Conservation (phyloP, 2,888 invertebrate species). For the Ceramica pisi region DNA sequence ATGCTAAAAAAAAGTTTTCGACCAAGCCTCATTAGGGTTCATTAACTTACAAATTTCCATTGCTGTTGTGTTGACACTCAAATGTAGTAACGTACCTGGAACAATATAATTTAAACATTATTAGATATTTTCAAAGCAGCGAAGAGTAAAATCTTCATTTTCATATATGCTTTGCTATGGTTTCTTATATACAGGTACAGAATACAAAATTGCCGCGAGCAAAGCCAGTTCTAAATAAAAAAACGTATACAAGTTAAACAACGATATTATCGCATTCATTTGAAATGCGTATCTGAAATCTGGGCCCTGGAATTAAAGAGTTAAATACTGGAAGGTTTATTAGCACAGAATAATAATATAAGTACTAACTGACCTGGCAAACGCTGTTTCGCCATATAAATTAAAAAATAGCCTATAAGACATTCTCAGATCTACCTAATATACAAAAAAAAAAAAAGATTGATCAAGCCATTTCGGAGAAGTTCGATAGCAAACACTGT, state of each 20-base stretch:
- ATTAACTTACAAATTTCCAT: conserved; percentile 31
- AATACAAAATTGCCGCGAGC: too few relatives aligned
- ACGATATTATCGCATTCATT: not conserved
- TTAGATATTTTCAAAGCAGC: not conserved
- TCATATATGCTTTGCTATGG: too few relatives aligned
- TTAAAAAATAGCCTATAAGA: too few relatives aligned
- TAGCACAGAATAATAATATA: not conserved
- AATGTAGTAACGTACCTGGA: conserved; percentile 43
- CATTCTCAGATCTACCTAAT: too few relatives aligned
- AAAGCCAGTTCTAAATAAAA: too few relatives aligned
- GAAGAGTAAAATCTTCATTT: not conserved
- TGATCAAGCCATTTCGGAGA: too few relatives aligned
- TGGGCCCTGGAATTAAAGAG: not conserved
- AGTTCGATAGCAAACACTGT: too few relatives aligned
- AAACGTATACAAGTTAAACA: not conserved
- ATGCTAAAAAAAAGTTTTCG: not conserved
- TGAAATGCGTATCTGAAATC: conserved; percentile 61
- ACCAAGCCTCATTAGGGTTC: not conserved
- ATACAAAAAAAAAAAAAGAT: too few relatives aligned
- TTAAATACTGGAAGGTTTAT: conserved; percentile 12
- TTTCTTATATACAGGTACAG: too few relatives aligned
- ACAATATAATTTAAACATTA: conserved; percentile 13
- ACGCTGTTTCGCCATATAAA: too few relatives aligned
- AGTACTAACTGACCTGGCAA: too few relatives aligned
- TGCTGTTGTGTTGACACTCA: not conserved